phyloP scores from a whole-genome alignment of 2,797 vertebrate genomes.

The Anguilla megastoma region DNA sequence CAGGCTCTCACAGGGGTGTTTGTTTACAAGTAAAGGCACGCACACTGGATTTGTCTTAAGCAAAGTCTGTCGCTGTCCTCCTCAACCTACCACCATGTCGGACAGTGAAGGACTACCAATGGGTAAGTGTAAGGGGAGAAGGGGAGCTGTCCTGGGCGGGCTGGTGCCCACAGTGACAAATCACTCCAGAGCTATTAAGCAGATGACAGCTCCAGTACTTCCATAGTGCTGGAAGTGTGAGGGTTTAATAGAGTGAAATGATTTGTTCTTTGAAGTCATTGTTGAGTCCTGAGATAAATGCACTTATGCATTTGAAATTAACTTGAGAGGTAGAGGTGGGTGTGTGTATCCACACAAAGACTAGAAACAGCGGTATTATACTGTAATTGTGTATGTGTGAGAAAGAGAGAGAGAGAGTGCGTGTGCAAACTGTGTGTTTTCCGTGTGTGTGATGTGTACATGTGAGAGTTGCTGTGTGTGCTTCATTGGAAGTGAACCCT shows the following conservation, averaged over 20 bases:
- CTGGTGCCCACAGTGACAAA: constrained; percentile 51
- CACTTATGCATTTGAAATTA: too few species aligned
- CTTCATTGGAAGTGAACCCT: constrained; percentile 19
- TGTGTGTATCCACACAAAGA: neutral
- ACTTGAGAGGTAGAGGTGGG: neutral
- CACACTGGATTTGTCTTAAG: constrained; percentile 38
- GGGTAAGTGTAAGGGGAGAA: constrained; percentile 77
- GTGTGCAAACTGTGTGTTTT: neutral
- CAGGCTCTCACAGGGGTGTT: constrained; percentile 57
- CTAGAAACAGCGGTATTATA: neutral
- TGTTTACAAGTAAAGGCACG: constrained; percentile 34
- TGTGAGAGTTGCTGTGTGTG: constrained; percentile 30
- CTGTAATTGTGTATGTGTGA: neutral
- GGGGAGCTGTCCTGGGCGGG: neutral
- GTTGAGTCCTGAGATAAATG: neutral
- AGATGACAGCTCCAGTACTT: constrained; percentile 51
- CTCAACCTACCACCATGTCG: constrained; percentile 77
- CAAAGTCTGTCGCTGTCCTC: constrained; percentile 37
- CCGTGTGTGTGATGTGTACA: constrained; percentile 21
- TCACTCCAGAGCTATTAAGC: constrained; percentile 61
- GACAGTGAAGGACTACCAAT: constrained; percentile 89
- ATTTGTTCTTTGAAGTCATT: neutral
- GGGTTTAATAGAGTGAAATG: neutral
- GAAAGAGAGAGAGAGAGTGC: too few species aligned
- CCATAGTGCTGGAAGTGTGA: neutral